Evolutionary conservation across 1,140 invertebrate species (phyloP).

Genomic region (Vanessa tameamea): DNA sequence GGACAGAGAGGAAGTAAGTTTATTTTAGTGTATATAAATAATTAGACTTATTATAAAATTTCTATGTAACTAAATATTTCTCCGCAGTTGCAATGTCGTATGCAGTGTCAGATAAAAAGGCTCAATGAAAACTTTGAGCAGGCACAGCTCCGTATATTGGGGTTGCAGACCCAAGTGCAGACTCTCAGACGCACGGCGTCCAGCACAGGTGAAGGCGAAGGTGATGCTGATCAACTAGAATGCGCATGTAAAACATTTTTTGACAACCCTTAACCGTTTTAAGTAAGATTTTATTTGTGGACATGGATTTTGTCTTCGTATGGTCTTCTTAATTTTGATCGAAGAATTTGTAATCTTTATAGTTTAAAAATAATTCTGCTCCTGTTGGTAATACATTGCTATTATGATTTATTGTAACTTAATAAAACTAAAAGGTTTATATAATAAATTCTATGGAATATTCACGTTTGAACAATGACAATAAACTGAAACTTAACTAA

Average conservation of each 20-base stretch:
- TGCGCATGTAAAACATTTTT: conserved; percentile 67
- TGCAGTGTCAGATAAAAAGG: conserved; percentile 85
- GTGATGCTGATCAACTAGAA: conserved; percentile 53
- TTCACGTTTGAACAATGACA: neutral
- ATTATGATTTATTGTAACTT: too few relatives aligned
- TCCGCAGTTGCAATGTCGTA: conserved; percentile 83
- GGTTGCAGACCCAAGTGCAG: conserved; percentile 84
- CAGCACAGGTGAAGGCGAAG: conserved; percentile 65
- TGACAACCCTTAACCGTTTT: conserved; percentile 46
- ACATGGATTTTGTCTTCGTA: neutral
- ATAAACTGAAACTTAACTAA: neutral
- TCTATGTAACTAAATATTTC: conserved; percentile 12
- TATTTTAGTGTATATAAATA: neutral
- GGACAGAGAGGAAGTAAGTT: conserved; percentile 84
- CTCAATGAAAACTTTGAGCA: conserved; percentile 85
- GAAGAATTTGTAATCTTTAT: too few relatives aligned
- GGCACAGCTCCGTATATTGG: conserved; percentile 84
- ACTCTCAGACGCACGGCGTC: conserved; percentile 82
- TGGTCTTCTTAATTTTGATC: too few relatives aligned
- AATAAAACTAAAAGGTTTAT: too few relatives aligned
- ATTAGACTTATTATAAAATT: neutral
- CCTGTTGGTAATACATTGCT: too few relatives aligned
- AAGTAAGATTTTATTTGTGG: neutral
- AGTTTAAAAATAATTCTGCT: too few relatives aligned
- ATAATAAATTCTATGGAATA: neutral